These are phyloP conservation scores for Sarcophaga peregrina DNA, from an alignment of 1,140 invertebrate species.

Conservation along the genomic window DNA sequence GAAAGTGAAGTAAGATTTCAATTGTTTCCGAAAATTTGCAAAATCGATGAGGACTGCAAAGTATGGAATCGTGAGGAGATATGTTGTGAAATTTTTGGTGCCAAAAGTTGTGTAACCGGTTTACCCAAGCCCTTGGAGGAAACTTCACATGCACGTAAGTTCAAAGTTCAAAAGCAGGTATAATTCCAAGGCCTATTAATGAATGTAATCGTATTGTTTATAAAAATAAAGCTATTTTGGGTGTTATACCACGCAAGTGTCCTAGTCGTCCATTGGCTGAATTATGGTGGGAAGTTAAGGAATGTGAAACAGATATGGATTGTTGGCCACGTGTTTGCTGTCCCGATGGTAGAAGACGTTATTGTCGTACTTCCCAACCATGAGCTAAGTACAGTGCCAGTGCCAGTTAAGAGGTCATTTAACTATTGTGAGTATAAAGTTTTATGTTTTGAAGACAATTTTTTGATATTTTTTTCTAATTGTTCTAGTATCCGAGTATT, in stretches of 20 bases:
- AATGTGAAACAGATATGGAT: conserved; percentile 74
- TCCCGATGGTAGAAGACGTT: conserved; percentile 72
- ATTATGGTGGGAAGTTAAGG: conserved; percentile 73
- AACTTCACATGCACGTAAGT: conserved; percentile 71
- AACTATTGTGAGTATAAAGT: conserved; percentile 66
- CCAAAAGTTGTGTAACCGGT: conserved; percentile 71
- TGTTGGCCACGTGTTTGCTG: conserved; percentile 79
- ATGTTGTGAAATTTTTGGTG: conserved; percentile 68
- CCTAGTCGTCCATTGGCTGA: conserved; percentile 74
- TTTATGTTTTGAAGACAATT: background rate
- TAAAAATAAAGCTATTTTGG: conserved; percentile 71
- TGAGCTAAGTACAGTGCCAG: conserved; percentile 72
- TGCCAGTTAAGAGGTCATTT: conserved; percentile 67
- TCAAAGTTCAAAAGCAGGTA: background rate
- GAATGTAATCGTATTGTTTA: background rate
- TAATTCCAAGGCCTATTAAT: background rate
- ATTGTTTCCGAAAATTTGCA: conserved; percentile 70
- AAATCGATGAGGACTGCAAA: conserved; percentile 69
- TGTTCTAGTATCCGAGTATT: conserved; percentile 72
- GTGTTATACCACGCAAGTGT: conserved; percentile 74
- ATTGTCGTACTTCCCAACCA: conserved; percentile 75
- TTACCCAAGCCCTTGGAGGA: conserved; percentile 69
- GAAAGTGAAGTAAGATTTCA: conserved; percentile 67
- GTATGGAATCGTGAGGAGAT: conserved; percentile 68
- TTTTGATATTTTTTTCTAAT: conserved; percentile 57